Evolutionary conservation across 2,888 invertebrate species (phyloP), one percentile per base, ranked within the genome.

Genomic region (Hesperia comma): DNA sequence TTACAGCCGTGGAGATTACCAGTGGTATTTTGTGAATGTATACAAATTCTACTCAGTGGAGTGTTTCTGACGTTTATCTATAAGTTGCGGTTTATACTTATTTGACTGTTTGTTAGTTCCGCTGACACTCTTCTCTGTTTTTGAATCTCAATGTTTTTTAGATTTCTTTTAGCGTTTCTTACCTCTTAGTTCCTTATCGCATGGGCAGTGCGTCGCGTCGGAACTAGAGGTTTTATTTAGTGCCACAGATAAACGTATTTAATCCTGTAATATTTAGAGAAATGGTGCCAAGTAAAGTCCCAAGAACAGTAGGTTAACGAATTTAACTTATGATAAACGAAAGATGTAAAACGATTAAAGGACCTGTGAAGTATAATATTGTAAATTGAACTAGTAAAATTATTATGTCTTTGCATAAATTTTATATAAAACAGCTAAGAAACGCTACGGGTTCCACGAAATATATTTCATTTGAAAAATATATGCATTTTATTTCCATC

Each of bases 381-480:
- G 71, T 80, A 75, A 72, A 81, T 76, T 74, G 74, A 76, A 79
- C 82, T 85, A 82, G 80, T 79, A 78, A 84, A 86, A 79, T 60
- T 84, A 84, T 82, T 84, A 79, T 79, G 79, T 83, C 85, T 86
- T 87, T 88, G 85, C 88, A 85, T 86, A 87, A 83, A 87, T 86
- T 88, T 87, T 90, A 86, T 86, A 88, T 74, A 86, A 87, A 86
- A 82, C 88, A 88, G 86, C 89, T 89, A 89, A 90, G 90, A 92
- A 92, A 92, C 91, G 91, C 92, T 92, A 92, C 92, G 92, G 92
- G 92, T 92, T 91, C 89, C 84, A 86, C 84, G 86, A 91, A 92
- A 90, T 91, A 92, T 91, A 92, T 86, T 86, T 86, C 86, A 89
- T 87, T 82, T 87, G 79, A 90, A 90, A 90, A 78, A 77, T 62